Evolutionary conservation across 2,113 vertebrate genomes (phyloP), one percentile per base, ranked within the genome.

Genomic region (Mionectes macconnelli): DNA sequence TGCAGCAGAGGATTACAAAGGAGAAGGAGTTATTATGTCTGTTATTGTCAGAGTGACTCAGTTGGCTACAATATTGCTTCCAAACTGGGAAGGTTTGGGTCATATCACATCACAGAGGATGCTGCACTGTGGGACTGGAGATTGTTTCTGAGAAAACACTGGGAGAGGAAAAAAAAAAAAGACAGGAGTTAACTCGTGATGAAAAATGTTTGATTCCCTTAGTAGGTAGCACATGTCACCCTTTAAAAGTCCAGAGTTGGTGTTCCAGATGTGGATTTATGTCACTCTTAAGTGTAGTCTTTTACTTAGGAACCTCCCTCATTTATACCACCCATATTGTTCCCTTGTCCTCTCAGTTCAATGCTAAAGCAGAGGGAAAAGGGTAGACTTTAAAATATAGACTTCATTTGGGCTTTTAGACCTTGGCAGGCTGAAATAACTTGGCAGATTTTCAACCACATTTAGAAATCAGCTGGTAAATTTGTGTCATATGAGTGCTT

Each of bases 41-140:
- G 70, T 69, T 72, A 76, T 78, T 96, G 94, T 79, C 87, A 87
- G 77, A 52, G 90, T 89, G 87, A 87, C 95, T 87, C 89, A 40
- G 27, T 30, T 93, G 94, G 72, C 73, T 90, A 21, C 82, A 91
- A 93, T 93, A 94, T 90, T 97, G 78, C 70, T 93, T 92, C 88
- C 50, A 88, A 62, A 84, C 63, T 17, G 37, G 84, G 64, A 57
- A 40, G 2, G 12, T 76, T 77, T n/a, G 84, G 53, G 63, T 87
- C 84, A 23, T 84, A 30, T 47, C 40, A 47, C 49, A 87, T 39
- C 64, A 62, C 42, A 78, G 60, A 14, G 30, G 59, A 63, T 44
- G 47, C 70, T 84, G 78, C 82, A 39, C 66, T 86, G 70, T 4
- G 6, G 52, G 78, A 82, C 13, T n/a, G 62, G 9, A 18, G 35